phyloP scores from a whole-genome alignment of 2,888 invertebrate species.

The Luperina testacea region DNA sequence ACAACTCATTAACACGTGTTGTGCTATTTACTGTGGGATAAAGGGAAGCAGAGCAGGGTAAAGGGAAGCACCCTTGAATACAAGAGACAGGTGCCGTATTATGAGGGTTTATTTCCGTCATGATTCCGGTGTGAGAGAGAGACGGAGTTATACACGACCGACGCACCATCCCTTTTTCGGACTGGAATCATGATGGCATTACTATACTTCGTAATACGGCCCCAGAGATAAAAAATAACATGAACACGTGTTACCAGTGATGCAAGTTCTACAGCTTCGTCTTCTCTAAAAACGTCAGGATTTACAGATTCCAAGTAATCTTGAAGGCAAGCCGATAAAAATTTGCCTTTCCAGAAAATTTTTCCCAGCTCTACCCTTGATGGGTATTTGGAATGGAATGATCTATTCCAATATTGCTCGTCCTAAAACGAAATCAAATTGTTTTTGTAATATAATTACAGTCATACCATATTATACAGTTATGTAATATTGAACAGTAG shows the following conservation, averaged over 20 bases:
- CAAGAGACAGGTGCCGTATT: not conserved
- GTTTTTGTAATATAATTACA: too few species aligned
- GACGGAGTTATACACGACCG: not conserved
- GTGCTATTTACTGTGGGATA: not conserved
- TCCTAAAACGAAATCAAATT: conserved; percentile 77
- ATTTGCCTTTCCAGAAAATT: conserved; percentile 91
- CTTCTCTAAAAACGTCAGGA: conserved; percentile 84
- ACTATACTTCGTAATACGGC: not conserved
- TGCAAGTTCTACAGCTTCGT: conserved; percentile 82
- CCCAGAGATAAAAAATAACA: not conserved
- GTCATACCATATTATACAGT: not conserved
- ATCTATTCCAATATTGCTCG: conserved; percentile 92
- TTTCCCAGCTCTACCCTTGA: conserved; percentile 80
- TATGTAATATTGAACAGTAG: not conserved
- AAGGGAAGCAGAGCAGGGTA: not conserved
- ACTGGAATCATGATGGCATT: not conserved
- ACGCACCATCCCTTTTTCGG: not conserved
- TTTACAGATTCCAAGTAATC: conserved; percentile 85
- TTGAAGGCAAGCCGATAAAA: conserved; percentile 84
- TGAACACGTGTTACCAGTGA: conserved; percentile 74
- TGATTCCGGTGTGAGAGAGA: not conserved
- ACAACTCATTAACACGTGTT: too few species aligned
- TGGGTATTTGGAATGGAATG: conserved; percentile 83
- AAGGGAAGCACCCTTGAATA: not conserved
- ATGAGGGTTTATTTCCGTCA: not conserved